Base-by-base conservation (phyloP, 2,888 invertebrate genomes). In the Heliothis peltigera region DNA sequence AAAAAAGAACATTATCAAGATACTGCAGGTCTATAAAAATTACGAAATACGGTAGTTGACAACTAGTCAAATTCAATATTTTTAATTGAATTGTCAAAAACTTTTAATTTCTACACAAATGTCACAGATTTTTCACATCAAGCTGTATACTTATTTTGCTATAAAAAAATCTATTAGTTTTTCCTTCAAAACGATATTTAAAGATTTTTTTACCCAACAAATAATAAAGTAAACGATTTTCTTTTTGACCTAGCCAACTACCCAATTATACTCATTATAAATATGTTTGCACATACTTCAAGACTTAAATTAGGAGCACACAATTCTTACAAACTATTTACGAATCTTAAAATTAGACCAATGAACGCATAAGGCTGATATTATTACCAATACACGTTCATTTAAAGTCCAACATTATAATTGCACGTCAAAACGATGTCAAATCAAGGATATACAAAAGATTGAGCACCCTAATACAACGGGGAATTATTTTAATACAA, bases 281-380 rank as follows among this genome's bases (percentile, higher is more conserved):
- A 35, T 28, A 53, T 69, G 70, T 75, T 75, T 69, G 70, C 70
- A 71, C 62, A 75, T 70, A n/a, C 70, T 75, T 56, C 5, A 32
- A 10, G 32, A 32, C 10, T 39, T 32, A 2, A 69, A 32, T 18
- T 49, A 12, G 28, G 39, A 70, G 18, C 63, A 62, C 70, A 74
- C 46, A 19, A 39, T 10, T 46, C 39, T 61, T 69, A 70, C 18
- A 1, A 62, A 12, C 8, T 48, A 53, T n/a, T 15, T 39, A 15
- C 10, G 5, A 39, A 39, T 39, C n/a, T 39, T 39, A n/a, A 1
- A n/a, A 10, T 39, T 39, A 39, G 15, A 39, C 39, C 5, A 35
- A 15, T 39, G 5, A n/a, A n/a, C n/a, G 15, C 4, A 15, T 5
- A 15, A 39, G 15, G 39, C n/a, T 39, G 39, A 48, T 15, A 4